Percentiles rank a stretch among this genome's conserved stretches.
Evolutionary conservation across 2,888 invertebrate genomes (phyloP).

Genomic region (Bibio marci): DNA sequence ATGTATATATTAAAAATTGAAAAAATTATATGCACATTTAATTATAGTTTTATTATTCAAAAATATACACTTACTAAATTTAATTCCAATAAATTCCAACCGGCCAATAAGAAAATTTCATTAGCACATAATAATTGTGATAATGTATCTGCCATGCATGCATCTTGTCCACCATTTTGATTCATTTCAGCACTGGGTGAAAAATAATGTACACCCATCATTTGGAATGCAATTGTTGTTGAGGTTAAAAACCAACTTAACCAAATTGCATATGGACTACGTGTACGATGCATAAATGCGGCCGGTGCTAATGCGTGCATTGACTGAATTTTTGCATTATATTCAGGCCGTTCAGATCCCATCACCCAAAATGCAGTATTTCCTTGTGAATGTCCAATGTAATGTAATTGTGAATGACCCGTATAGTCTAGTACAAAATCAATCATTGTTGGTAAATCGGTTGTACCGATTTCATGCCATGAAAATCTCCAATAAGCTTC

Average conservation of each 20-base stretch:
- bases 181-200: constrained; percentile 5
- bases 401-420: constrained; percentile 42
- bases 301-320: constrained; percentile 39
- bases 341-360: constrained; percentile 33
- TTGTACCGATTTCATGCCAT: constrained; percentile 52
- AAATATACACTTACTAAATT: constrained; percentile 18
- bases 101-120: constrained; percentile 34
- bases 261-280: too few relatives aligned
- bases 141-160: constrained; percentile 24
- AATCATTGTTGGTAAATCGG: constrained; percentile 68
- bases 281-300: constrained; percentile 26
- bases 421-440: constrained; percentile 48
- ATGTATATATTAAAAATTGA: not conserved
- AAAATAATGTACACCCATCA: constrained; percentile 5
- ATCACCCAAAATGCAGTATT: constrained; percentile 38
- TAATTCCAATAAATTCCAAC: constrained; percentile 30
- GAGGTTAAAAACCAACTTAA: too few relatives aligned
- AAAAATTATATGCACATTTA: too few relatives aligned
- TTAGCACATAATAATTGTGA: constrained; percentile 31
- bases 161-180: constrained; percentile 1
- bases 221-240: not conserved
- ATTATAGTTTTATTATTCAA: not conserved
- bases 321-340: constrained; percentile 34
- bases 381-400: constrained; percentile 67
- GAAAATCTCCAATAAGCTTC: constrained; percentile 43